Conservation (phyloP, 2,797 vertebrate species). For the Coluber constrictor region DNA sequence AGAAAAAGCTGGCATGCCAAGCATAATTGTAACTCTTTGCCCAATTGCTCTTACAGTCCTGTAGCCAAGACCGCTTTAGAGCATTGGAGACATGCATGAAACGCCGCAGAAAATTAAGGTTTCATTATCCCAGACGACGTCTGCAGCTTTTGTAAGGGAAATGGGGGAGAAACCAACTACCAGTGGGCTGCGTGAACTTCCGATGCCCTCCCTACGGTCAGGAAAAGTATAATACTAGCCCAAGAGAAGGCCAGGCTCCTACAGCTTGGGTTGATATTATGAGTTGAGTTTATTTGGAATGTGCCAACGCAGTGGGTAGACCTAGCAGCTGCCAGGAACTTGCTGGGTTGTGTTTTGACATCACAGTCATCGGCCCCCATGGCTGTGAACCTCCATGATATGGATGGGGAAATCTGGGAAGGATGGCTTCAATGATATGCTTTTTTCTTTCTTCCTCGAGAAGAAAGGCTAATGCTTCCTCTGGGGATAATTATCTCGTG, state of each 20-base stretch:
- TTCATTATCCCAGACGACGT: constrained; percentile 47
- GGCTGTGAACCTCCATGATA: fast-evolving
- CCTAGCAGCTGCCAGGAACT: constrained; percentile 37
- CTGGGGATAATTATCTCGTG: not conserved
- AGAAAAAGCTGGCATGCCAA: not conserved
- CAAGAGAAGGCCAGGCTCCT: constrained; percentile 49
- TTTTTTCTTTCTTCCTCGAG: not conserved
- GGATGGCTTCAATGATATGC: too few relatives aligned
- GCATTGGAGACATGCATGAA: constrained; percentile 32
- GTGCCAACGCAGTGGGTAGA: constrained; percentile 40
- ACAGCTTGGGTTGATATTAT: constrained; percentile 52
- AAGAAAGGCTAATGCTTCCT: not conserved
- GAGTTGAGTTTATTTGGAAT: constrained; percentile 37
- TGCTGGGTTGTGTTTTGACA: not conserved
- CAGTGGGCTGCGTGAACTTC: constrained; percentile 57
- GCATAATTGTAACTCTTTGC: constrained; percentile 60
- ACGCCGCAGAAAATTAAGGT: constrained; percentile 50
- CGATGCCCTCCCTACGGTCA: constrained; percentile 19
- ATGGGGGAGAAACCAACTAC: constrained; percentile 38
- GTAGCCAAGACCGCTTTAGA: constrained; percentile 57
- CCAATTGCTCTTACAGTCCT: constrained; percentile 57
- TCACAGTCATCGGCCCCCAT: not conserved
- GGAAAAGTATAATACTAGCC: constrained; percentile 64
- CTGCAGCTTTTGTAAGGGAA: constrained; percentile 36
- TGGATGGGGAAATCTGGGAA: fast-evolving